Conservation (phyloP, 2,113 vertebrate species). For the Hippocampus guttulatus region DNA sequence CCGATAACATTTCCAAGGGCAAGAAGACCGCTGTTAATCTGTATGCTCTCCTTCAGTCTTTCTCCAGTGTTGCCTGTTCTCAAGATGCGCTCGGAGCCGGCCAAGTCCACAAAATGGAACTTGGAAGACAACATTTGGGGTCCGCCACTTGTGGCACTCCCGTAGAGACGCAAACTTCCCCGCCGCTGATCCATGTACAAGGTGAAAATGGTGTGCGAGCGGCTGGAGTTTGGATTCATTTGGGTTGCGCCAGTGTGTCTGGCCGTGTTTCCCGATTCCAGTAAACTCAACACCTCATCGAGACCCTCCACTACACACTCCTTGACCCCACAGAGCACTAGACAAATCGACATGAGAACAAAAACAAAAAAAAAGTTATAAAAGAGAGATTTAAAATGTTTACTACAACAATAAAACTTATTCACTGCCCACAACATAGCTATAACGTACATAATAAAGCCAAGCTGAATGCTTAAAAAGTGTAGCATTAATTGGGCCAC, state of each 20-base stretch:
- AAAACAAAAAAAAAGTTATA: neutral
- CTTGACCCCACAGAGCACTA: constrained; percentile 90
- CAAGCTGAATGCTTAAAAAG: neutral
- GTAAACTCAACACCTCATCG: constrained; percentile 90
- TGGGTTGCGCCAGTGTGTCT: constrained; percentile 91
- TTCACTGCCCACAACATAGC: too few relatives aligned
- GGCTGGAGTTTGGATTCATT: constrained; percentile 88
- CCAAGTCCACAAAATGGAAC: constrained; percentile 95
- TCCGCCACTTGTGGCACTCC: constrained; percentile 5
- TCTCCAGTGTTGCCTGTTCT: constrained; percentile 90
- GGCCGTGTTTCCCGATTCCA: constrained; percentile 91
- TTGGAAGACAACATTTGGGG: constrained; percentile 88
- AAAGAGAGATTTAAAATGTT: neutral
- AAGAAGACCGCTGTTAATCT: constrained; percentile 93
- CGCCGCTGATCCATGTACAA: constrained; percentile 92
- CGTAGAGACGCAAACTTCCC: constrained; percentile 65
- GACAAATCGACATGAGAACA: constrained; percentile 16
- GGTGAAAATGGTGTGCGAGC: constrained; percentile 92
- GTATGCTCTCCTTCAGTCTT: constrained; percentile 92
- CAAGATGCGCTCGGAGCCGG: constrained; percentile 89
- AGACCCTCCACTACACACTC: constrained; percentile 92
- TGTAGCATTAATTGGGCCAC: too few relatives aligned
- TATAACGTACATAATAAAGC: too few relatives aligned
- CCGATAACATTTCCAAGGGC: constrained; percentile 94
- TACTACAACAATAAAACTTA: neutral